Conservation (phyloP, 2,888 invertebrate genomes). For the Tachystola acroxantha region DNA sequence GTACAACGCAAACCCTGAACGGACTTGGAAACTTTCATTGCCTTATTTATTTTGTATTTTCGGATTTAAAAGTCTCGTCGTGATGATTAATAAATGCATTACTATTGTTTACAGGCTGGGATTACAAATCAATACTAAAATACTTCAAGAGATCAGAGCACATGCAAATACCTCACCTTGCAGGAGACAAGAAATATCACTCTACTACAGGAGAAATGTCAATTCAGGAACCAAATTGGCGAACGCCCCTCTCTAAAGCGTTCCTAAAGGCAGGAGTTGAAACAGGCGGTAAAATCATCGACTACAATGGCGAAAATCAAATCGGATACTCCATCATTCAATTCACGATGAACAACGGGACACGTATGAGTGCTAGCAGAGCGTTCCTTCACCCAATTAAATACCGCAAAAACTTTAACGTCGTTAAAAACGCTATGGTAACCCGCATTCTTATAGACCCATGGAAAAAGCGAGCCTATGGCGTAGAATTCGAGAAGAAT, state of each 20-base stretch:
- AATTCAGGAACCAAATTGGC: slow-evolving; percentile 78
- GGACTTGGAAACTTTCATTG: no score
- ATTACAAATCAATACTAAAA: slow-evolving; percentile 79
- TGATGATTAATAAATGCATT: no score
- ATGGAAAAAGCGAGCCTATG: slow-evolving; percentile 72
- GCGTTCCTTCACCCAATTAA: slow-evolving; percentile 81
- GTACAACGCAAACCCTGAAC: no score
- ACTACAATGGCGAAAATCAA: slow-evolving; percentile 82
- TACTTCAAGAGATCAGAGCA: slow-evolving; percentile 86
- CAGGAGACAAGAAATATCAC: slow-evolving; percentile 71
- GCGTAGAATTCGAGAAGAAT: slow-evolving; percentile 75
- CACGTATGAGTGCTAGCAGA: slow-evolving; percentile 85
- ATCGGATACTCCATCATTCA: slow-evolving; percentile 83
- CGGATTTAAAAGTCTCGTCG: no score
- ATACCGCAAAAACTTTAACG: slow-evolving; percentile 80
- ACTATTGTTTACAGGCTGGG: slow-evolving; percentile 83
- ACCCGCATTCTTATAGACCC: slow-evolving; percentile 78
- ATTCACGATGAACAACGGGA: slow-evolving; percentile 82
- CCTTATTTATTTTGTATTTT: no score
- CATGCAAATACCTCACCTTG: slow-evolving; percentile 69
- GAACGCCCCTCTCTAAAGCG: slow-evolving; percentile 76
- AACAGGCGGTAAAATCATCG: slow-evolving; percentile 79
- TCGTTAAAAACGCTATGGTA: slow-evolving; percentile 77
- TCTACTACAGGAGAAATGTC: slow-evolving; percentile 79
- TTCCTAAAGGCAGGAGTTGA: slow-evolving; percentile 81